Conservation (phyloP, 2,113 vertebrate genomes). For the Tragelaphus scriptus region DNA sequence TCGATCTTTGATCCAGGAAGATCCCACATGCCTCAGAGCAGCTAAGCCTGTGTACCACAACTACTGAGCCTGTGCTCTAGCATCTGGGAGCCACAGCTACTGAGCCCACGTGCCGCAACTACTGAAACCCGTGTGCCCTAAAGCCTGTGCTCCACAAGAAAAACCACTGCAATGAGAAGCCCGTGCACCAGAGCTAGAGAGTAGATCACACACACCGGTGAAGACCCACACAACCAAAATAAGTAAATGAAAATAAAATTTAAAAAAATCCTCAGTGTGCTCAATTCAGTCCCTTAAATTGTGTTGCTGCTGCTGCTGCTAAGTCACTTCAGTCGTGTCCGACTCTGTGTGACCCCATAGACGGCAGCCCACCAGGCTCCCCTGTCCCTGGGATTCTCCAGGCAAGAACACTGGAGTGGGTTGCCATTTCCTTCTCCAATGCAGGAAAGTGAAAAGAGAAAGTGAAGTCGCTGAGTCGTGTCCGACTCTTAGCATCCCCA, state of each 20-base stretch:
- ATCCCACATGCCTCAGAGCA: neutral
- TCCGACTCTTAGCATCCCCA: accelerated
- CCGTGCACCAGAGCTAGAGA: accelerated
- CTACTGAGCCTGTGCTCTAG: neutral
- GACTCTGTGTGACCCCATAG: too few relatives aligned
- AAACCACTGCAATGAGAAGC: neutral
- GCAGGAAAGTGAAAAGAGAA: too few relatives aligned
- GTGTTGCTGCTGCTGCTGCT: too few relatives aligned
- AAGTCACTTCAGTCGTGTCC: too few relatives aligned
- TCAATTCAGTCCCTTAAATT: neutral
- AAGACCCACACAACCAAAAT: neutral
- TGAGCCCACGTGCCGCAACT: accelerated
- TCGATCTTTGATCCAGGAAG: neutral
- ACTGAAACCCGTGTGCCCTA: neutral
- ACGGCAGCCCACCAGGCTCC: too few relatives aligned
- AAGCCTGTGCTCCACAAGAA: neutral
- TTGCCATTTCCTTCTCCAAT: too few relatives aligned
- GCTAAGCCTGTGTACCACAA: neutral
- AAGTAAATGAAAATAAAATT: neutral
- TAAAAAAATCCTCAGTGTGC: accelerated
- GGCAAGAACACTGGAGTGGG: too few relatives aligned
- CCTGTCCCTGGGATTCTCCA: too few relatives aligned
- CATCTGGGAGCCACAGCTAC: neutral
- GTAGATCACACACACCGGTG: neutral
- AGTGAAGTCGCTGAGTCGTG: accelerated